Evolutionary conservation across 2,888 invertebrate genomes (phyloP).

Genomic region (Hololepta plana): DNA sequence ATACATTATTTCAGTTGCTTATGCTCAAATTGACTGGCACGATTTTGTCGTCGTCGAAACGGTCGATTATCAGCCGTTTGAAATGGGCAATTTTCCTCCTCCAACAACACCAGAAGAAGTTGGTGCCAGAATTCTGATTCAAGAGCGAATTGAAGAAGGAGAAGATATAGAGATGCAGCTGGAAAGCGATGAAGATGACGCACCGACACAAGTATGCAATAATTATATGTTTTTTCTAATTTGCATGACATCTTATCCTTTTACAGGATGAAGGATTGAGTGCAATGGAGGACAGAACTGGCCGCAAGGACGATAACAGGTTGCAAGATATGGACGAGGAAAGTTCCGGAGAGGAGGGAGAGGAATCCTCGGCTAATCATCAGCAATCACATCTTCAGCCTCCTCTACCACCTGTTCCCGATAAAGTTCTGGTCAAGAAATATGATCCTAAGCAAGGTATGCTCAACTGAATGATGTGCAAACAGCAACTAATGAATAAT

Average conservation of each 20-base stretch:
- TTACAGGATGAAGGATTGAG: conserved; percentile 34
- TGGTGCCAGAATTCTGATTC: conserved; percentile 82
- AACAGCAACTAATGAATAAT: background rate
- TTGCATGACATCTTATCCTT: conserved; percentile 3
- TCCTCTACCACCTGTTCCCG: conserved; percentile 71
- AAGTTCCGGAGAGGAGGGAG: conserved; percentile 52
- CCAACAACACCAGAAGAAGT: conserved; percentile 96
- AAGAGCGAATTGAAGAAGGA: conserved; percentile 61
- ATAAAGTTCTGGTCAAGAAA: conserved; percentile 88
- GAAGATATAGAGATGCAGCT: conserved; percentile 83
- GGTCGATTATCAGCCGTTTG: conserved; percentile 94
- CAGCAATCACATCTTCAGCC: conserved; percentile 33
- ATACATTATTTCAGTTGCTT: conserved; percentile 60
- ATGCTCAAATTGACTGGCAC: conserved; percentile 99
- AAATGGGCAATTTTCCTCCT: conserved; percentile 89
- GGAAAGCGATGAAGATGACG: conserved; percentile 54
- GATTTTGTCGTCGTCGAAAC: conserved; percentile 99
- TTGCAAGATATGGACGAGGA: conserved; percentile 91
- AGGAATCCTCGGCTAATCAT: conserved; percentile 18
- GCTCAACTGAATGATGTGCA: conserved; percentile 5
- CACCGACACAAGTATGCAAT: conserved; percentile 11
- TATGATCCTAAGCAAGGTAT: conserved; percentile 85
- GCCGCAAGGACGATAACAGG: conserved; percentile 35
- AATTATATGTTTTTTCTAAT: background rate
- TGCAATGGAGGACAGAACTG: conserved; percentile 47